Percentiles rank a stretch among this genome's conserved stretches.
Conservation (phyloP, 2,888 invertebrate genomes). For the Agonopterix arenella region DNA sequence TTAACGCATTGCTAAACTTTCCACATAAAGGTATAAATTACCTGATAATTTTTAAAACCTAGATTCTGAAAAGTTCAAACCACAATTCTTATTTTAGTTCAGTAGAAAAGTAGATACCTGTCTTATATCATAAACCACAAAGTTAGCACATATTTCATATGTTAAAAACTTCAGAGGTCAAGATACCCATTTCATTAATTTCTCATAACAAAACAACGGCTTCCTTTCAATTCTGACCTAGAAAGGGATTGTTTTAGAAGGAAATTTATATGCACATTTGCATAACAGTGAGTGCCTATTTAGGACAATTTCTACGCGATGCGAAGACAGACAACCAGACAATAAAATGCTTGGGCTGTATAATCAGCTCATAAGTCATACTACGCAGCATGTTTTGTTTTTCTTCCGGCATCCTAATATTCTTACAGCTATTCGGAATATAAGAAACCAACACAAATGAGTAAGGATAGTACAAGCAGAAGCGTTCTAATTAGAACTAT, state of each 20-base stretch:
- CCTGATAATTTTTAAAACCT: too few species aligned
- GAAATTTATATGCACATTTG: conserved; percentile 44
- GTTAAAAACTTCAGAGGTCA: conserved; percentile 13
- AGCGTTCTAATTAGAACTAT: too few species aligned
- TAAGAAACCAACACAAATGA: too few species aligned
- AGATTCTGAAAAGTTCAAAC: too few species aligned
- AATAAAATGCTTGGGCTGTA: conserved; percentile 45
- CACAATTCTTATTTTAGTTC: too few species aligned
- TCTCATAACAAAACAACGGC: conserved; percentile 20
- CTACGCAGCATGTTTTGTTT: conserved; percentile 24
- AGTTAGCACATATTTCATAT: too few species aligned
- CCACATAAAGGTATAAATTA: too few species aligned
- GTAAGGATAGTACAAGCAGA: too few species aligned
- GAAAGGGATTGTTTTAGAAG: conserved; percentile 27
- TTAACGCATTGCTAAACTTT: too few species aligned
- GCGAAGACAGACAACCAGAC: conserved; percentile 40
- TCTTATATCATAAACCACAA: too few species aligned
- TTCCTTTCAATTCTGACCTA: conserved; percentile 35
- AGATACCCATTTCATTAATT: conserved; percentile 28
- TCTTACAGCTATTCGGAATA: too few species aligned
- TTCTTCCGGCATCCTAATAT: conserved; percentile 20
- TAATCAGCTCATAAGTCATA: conserved; percentile 48
- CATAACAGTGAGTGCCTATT: conserved; percentile 47
- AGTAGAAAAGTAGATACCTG: too few species aligned
- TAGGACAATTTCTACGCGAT: conserved; percentile 50